Evolutionary conservation across 64 coral and sea anemone genomes (phyloP).

Genomic region (Actinia tenebrosa): DNA sequence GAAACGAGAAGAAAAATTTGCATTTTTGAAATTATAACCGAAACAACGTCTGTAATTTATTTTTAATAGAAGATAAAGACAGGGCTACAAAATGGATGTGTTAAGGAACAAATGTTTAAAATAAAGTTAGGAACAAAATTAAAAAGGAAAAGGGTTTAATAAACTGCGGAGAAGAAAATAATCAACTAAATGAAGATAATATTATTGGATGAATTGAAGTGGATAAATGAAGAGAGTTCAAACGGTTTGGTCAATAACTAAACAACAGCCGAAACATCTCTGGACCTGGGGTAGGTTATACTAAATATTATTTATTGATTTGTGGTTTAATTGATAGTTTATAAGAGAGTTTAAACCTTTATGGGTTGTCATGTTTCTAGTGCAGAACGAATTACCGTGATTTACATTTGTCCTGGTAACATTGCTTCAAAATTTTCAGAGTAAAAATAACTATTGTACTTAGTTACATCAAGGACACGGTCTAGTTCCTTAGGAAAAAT

Average conservation of each 20-base stretch:
- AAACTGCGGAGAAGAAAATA: neutral
- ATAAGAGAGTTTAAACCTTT: too few relatives aligned
- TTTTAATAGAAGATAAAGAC: neutral
- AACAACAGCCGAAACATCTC: neutral
- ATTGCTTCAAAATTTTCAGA: too few relatives aligned
- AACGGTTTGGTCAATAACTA: slow-evolving; percentile 2
- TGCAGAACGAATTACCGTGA: too few relatives aligned
- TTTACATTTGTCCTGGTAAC: too few relatives aligned
- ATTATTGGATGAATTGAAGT: neutral
- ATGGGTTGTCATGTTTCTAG: too few relatives aligned
- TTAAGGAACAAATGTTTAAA: neutral
- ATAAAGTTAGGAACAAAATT: neutral
- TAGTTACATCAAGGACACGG: too few relatives aligned
- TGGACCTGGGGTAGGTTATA: slow-evolving; percentile 40
- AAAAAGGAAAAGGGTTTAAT: neutral
- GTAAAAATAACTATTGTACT: too few relatives aligned
- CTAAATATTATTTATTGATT: neutral
- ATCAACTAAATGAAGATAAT: neutral
- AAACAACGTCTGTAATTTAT: neutral
- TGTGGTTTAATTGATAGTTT: too few relatives aligned
- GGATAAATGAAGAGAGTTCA: slow-evolving; percentile 19
- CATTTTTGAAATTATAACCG: neutral
- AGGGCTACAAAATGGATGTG: neutral
- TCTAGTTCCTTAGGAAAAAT: too few relatives aligned
- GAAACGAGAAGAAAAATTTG: neutral